phyloP scores from a whole-genome alignment of 53 echinoderm and acorn worm genomes.

The Pentamera pediparva region DNA sequence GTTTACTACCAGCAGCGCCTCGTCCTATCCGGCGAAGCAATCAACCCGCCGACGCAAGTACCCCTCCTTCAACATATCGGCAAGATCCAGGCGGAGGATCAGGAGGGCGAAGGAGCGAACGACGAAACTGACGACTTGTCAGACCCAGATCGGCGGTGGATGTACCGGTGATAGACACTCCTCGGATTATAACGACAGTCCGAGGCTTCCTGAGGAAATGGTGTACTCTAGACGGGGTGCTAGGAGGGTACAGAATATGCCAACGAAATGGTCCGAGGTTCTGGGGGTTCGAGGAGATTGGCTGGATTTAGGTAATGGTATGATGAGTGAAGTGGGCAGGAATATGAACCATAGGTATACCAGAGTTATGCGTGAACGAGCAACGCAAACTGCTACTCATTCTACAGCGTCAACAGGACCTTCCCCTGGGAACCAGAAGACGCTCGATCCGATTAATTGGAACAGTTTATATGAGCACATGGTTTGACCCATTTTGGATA shows the following conservation, averaged over 20 bases:
- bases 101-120: not conserved
- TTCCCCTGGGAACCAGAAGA: not conserved
- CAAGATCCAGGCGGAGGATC: not conserved
- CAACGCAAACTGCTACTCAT: not conserved
- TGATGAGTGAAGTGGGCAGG: too few species aligned
- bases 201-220: not conserved
- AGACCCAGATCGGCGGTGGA: not conserved
- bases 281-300: not conserved
- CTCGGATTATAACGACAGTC: not conserved
- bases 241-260: not conserved
- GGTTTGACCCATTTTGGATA: too few species aligned
- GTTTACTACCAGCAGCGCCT: too few species aligned
- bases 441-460: not conserved
- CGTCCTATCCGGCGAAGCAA: not conserved
- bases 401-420: not conserved
- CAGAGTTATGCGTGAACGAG: not conserved
- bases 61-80: not conserved
- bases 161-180: not conserved
- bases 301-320: not conserved
- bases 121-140: not conserved
- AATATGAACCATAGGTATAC: too few species aligned
- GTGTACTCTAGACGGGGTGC: not conserved
- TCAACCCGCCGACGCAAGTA: not conserved
- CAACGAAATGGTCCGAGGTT: not conserved
- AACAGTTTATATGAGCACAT: constrained; percentile 17